phyloP scores from a whole-genome alignment of 2,888 invertebrate genomes.

The Acanthosepion esculentum region DNA sequence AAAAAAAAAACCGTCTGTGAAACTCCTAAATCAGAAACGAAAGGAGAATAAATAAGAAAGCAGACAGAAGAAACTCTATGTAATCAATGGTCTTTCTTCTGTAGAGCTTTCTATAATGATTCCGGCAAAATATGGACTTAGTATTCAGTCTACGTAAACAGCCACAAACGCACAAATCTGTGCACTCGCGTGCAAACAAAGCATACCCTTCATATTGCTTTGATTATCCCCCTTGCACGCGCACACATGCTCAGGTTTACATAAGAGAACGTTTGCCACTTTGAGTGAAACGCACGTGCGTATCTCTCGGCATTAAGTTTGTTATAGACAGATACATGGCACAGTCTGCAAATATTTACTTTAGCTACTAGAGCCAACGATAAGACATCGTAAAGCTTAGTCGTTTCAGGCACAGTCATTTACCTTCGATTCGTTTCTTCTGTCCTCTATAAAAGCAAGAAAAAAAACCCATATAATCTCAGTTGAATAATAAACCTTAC shows the following conservation, averaged over 20 bases:
- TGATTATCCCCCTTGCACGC: background rate
- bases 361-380: background rate
- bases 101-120: background rate
- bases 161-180: background rate
- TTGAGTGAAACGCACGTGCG: background rate
- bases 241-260: background rate
- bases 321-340: background rate
- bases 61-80: background rate
- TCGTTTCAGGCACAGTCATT: background rate
- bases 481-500: background rate
- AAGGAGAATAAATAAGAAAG: background rate
- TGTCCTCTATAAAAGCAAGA: background rate
- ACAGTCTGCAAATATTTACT: background rate
- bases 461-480: background rate
- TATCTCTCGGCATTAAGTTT: background rate
- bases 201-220: background rate
- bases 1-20: background rate
- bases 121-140: background rate
- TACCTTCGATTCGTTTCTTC: background rate
- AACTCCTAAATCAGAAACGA: constrained; percentile 1
- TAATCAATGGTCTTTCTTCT: background rate
- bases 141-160: background rate
- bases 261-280: background rate
- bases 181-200: background rate
- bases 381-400: background rate